These are phyloP conservation scores for Manis crassicaudata DNA, from an alignment of 2,797 vertebrate genomes.

Conservation along the genomic window DNA sequence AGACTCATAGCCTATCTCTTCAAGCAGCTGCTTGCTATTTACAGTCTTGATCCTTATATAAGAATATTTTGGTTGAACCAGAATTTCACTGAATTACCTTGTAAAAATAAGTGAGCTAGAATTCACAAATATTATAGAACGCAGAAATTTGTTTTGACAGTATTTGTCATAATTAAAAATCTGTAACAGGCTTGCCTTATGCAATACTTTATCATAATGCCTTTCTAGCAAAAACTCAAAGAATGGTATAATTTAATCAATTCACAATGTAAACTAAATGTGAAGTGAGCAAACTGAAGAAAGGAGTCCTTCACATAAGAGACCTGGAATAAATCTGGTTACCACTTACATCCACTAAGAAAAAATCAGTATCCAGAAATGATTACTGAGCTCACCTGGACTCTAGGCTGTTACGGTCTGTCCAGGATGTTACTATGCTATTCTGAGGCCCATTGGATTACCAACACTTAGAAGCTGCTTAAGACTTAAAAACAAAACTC, in stretches of 20 bases:
- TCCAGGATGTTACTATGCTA: not conserved
- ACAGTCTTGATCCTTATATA: not conserved
- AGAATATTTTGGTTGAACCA: not conserved
- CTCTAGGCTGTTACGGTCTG: not conserved
- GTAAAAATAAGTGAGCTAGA: not conserved
- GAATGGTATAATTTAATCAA: conserved; percentile 54
- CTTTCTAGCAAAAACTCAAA: conserved; percentile 66
- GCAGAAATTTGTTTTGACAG: not conserved
- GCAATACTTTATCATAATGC: conserved; percentile 26
- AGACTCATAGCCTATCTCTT: not conserved
- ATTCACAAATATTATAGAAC: not conserved
- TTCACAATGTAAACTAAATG: conserved; percentile 28
- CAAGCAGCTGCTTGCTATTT: not conserved
- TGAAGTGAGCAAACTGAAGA: conserved; percentile 3
- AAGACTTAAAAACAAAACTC: conserved; percentile 59
- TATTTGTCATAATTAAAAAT: conserved; percentile 33
- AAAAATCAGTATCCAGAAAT: not conserved
- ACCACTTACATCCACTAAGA: not conserved
- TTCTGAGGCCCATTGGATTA: not conserved
- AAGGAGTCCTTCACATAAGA: not conserved
- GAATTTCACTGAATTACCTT: conserved; percentile 22
- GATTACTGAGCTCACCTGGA: not conserved
- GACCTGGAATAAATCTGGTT: not conserved
- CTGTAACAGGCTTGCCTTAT: not conserved
- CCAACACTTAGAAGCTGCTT: conserved; percentile 51